Evolutionary conservation across 2,888 invertebrate genomes (phyloP), one percentile per base, ranked within the genome.

Genomic region (Ormia ochracea): DNA sequence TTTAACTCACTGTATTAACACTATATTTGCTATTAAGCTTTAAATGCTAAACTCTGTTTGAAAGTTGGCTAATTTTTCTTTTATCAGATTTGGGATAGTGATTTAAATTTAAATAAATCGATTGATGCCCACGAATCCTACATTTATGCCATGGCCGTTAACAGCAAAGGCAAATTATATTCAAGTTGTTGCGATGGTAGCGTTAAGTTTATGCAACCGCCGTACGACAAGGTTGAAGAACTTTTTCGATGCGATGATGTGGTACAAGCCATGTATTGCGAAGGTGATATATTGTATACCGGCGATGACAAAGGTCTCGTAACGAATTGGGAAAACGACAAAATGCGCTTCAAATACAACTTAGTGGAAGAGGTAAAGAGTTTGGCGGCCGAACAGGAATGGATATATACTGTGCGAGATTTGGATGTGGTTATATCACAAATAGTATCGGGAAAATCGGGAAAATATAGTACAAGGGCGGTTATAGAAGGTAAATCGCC

Each of bases 271-370:
- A 85, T 90, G 84, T 87, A 85, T 41, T 87, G 87, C 58, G 86
- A 85, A 72, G 87, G 86, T 5, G 83, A 86, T 14, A 78, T 86
- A 14, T 82, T 87, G 2, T 90, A 87, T 68, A 88, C 90, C 1
- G 90, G 90, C 21, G 90, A 90, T 76, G 90, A 90, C 65, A 89
- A 89, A 69, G 90, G 90, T 19, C 88, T 89, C 3, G 89, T 90
- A 17, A 88, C 88, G 28, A 88, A 86, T 76, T 90, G 90, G 90
- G 83, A 84, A 68, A 86, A 90, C 58, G 89, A 90, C 78, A 88
- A 87, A 78, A 89, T 90, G 85, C 82, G 87, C 4, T 88, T 88
- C 17, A 90, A 90, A 81, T 90, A 87, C 78, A 90, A 87, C 83
- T 75, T 90, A 50, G 86, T 90, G 1, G 90, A 90, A 82, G 88